Evolutionary conservation across 2,113 vertebrate species (phyloP).

Genomic region (Aplodontia rufa): DNA sequence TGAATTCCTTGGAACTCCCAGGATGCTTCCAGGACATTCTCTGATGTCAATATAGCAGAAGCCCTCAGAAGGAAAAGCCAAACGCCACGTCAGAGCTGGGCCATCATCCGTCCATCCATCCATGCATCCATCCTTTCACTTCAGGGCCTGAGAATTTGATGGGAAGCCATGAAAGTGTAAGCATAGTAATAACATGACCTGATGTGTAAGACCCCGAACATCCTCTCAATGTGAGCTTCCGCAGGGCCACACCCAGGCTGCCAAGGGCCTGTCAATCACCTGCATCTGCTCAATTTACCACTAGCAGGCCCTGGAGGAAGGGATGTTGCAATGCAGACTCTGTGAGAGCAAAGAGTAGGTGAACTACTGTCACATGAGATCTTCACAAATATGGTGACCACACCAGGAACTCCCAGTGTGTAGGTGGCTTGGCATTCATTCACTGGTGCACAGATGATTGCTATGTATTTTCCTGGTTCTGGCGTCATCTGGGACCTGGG

Average conservation of each 20-base stretch:
- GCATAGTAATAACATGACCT: background rate
- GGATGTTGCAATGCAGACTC: background rate
- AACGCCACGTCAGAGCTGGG: background rate
- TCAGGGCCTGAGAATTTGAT: background rate
- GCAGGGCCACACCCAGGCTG: background rate
- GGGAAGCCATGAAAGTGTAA: background rate
- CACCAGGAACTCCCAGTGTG: background rate
- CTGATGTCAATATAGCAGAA: background rate
- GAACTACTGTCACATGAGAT: background rate
- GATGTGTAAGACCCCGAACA: background rate
- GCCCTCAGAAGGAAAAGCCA: background rate
- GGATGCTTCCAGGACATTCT: background rate
- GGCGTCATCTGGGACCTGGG: background rate
- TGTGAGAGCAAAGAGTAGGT: background rate
- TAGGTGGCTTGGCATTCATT: no score
- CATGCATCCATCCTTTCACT: background rate
- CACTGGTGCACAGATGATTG: background rate
- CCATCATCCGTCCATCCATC: background rate
- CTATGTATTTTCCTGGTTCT: background rate
- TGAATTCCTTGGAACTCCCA: background rate
- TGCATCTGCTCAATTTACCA: background rate
- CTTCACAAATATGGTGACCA: background rate
- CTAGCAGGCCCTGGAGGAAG: background rate
- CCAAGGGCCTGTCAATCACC: background rate
- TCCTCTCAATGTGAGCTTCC: rapidly evolving